Conservation (phyloP, 2,888 invertebrate genomes). For the Drosophila peninsularis region DNA sequence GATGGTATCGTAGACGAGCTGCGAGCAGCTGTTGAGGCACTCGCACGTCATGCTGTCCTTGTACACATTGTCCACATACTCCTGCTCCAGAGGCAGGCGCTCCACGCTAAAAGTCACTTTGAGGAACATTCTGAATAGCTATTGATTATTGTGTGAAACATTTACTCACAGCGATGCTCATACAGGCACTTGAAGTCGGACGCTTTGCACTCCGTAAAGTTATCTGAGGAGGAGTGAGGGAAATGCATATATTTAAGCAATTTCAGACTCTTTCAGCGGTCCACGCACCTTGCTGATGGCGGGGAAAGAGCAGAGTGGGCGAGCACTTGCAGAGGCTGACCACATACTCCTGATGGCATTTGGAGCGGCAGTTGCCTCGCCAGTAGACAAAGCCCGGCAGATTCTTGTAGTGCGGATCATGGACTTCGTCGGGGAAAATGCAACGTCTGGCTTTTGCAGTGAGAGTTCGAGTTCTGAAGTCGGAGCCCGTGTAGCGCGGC, state of each 20-base stretch:
- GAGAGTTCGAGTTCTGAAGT: slow-evolving; percentile 60
- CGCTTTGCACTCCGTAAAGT: slow-evolving; percentile 74
- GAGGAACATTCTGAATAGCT: not conserved
- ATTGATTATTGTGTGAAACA: no score
- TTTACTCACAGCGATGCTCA: slow-evolving; percentile 71
- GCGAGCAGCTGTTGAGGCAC: slow-evolving; percentile 81
- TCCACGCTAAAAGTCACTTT: slow-evolving; percentile 67
- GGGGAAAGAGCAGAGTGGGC: slow-evolving; percentile 78
- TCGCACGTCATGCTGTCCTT: slow-evolving; percentile 80
- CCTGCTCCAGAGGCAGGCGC: slow-evolving; percentile 58
- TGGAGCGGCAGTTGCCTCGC: slow-evolving; percentile 79
- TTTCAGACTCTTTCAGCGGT: accelerated
- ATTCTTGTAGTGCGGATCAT: slow-evolving; percentile 69
- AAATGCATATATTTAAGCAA: not conserved
- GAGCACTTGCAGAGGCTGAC: slow-evolving; percentile 80
- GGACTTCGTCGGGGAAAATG: slow-evolving; percentile 76
- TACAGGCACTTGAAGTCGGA: slow-evolving; percentile 79
- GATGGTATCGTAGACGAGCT: slow-evolving; percentile 68
- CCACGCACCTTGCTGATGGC: slow-evolving; percentile 54
- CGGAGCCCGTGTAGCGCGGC: slow-evolving; percentile 72
- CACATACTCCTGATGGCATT: slow-evolving; percentile 82
- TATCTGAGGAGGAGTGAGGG: slow-evolving; percentile 61
- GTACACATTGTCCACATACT: slow-evolving; percentile 67
- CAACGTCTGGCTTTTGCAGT: slow-evolving; percentile 69
- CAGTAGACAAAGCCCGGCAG: slow-evolving; percentile 80